Base-by-base conservation (phyloP, 2,113 vertebrate species). In the Excalfactoria chinensis region DNA sequence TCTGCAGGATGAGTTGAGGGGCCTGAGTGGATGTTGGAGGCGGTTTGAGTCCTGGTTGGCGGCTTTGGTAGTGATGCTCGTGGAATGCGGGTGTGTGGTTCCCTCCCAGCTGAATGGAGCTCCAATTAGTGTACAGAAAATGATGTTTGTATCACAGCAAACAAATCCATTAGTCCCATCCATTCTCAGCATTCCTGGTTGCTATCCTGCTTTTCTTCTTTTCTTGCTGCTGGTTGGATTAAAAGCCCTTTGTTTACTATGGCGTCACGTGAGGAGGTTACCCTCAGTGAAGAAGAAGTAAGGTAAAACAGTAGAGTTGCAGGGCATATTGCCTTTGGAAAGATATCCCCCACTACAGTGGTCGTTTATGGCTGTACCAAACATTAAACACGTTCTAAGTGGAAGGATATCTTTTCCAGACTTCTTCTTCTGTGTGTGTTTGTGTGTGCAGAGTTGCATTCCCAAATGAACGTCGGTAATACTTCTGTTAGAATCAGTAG, bases 161-260 rank as follows among this genome's bases (percentile, higher is more conserved):
- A 5, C 34, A 20, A 32, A 11, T 16, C 34, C 2, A 3, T n/a
- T 9, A 67, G n/a, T 59, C 35, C 22, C 48, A 23, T 49, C 48
- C 21, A 58, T 51, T 51, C 35, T 80, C 81, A 75, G 58, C 7
- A 15, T 26, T 93, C 76, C 90, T 72, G 96, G 88, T 93, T 97
- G 95, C 97, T 96, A n/a, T 97, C 97, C 89, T 97, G 92, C 95
- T 96, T 95, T 96, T 97, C 76, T 97, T 93, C 96, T 95, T 96
- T 95, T 97, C 93, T 97, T 97, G 91, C 97, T 97, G 97, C 97
- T 98, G 97, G 97, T 95, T 96, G 97, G 97, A 98, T 96, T 97
- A 97, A 97, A 97, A 95, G 73, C 85, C 46, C 3, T 96, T 96
- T 96, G 93, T 90, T 96, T 97, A 41, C 96, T 95, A 98, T 98